Conservation (phyloP, 2,797 vertebrate genomes). For the Ceyx erithaca region DNA sequence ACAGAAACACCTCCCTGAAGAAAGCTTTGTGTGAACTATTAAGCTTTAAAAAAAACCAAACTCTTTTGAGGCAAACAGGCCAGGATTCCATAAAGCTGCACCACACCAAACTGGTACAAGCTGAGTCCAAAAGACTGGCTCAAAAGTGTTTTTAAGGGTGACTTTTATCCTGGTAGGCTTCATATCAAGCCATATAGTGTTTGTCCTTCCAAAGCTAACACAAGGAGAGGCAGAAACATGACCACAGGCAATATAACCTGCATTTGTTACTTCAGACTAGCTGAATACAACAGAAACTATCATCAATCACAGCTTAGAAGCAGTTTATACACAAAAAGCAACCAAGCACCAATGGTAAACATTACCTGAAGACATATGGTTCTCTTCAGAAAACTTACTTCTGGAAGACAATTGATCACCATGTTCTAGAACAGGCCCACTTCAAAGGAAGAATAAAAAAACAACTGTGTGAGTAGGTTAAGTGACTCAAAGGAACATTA, state of each 20-base stretch:
- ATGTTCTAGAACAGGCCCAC: conserved; percentile 43
- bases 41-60: neutral
- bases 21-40: neutral
- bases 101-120: neutral
- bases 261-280: neutral
- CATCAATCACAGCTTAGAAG: neutral
- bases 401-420: neutral
- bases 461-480: neutral
- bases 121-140: neutral
- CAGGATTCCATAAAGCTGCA: neutral
- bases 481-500: neutral
- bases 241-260: neutral
- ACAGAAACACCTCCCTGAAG: neutral
- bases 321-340: neutral
- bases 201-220: neutral
- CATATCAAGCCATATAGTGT: neutral
- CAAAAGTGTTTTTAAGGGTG: neutral
- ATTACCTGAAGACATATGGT: conserved; percentile 59
- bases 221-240: neutral
- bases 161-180: neutral
- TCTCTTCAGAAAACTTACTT: neutral
- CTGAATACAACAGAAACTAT: neutral
- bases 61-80: neutral
- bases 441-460: conserved; percentile 17
- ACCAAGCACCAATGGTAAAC: neutral